A percentile compares a stretch with the other conserved stretches of the same genome.
phyloP scores from a whole-genome alignment of 1,140 invertebrate genomes.

The Lepidotrigona ventralis region DNA sequence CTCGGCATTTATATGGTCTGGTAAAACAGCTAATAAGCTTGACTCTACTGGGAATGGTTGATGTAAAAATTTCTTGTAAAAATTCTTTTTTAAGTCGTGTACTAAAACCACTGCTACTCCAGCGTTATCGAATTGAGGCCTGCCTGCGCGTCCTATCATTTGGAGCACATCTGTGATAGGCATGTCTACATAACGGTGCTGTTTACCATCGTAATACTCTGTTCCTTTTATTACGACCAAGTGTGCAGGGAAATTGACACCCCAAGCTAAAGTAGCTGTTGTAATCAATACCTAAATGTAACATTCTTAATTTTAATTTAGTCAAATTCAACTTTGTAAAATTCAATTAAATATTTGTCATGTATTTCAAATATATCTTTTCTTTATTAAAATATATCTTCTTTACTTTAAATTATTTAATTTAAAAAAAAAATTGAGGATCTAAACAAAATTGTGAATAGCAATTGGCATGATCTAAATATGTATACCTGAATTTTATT shows the following conservation, averaged over 20 bases:
- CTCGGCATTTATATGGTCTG: conserved; percentile 99
- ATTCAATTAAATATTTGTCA: neutral
- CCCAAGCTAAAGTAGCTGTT: conserved; percentile 99
- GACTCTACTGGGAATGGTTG: conserved; percentile 99
- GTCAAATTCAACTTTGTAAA: neutral
- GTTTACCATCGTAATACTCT: conserved; percentile 99
- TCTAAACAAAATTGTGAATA: neutral
- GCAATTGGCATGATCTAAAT: conserved; percentile 64
- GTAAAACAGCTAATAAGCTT: conserved; percentile 92
- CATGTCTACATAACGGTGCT: conserved; percentile 98
- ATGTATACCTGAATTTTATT: conserved; percentile 96
- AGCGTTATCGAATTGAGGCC: conserved; percentile 97
- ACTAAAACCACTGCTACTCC: conserved; percentile 98
- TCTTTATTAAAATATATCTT: neutral
- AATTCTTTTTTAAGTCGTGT: conserved; percentile 99
- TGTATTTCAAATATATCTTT: neutral
- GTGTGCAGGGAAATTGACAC: conserved; percentile 98
- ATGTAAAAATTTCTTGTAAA: conserved; percentile 99
- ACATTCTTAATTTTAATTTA: neutral
- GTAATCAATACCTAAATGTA: conserved; percentile 91
- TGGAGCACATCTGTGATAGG: conserved; percentile 99
- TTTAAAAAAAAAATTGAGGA: conserved; percentile 35
- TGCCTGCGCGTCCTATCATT: conserved; percentile 99
- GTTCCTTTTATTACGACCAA: conserved; percentile 92
- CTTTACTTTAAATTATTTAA: neutral